Evolutionary conservation across 2,113 vertebrate genomes (phyloP).

Genomic region (Notarius quadriscutis): DNA sequence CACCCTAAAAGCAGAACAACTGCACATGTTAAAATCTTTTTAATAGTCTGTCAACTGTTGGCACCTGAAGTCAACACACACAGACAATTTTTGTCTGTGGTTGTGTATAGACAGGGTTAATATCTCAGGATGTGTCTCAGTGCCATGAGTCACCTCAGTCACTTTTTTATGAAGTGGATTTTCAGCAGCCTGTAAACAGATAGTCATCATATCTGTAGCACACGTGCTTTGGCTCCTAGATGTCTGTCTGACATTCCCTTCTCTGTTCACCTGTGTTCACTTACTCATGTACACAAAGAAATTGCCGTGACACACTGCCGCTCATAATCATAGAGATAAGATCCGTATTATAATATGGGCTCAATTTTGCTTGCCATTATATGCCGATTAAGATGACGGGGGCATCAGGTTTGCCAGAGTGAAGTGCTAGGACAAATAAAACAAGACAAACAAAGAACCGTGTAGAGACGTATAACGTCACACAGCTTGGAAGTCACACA

Average conservation of each 20-base stretch:
- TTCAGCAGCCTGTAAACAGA: constrained; percentile 50
- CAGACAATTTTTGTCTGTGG: background rate
- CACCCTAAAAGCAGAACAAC: background rate
- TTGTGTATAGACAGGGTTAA: constrained; percentile 36
- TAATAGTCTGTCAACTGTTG: constrained; percentile 28
- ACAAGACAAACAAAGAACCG: background rate
- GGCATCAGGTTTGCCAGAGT: background rate
- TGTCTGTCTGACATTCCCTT: constrained; percentile 41
- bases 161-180: constrained; percentile 23
- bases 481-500: constrained; percentile 20
- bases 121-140: constrained; percentile 28
- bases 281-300: background rate
- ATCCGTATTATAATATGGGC: constrained; percentile 11
- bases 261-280: background rate
- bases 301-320: background rate
- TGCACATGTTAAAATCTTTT: background rate
- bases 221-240: constrained; percentile 46
- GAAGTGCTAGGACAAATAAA: background rate
- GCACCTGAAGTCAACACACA: constrained; percentile 15
- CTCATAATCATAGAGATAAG: constrained; percentile 25
- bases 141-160: constrained; percentile 53
- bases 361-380: constrained; percentile 25
- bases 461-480: background rate
- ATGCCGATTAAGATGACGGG: constrained; percentile 23
- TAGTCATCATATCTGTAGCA: constrained; percentile 54